A percentile compares a stretch with the other conserved stretches of the same genome.
Evolutionary conservation across 2,113 vertebrate genomes (phyloP).

Genomic region (Ondatra zibethicus): DNA sequence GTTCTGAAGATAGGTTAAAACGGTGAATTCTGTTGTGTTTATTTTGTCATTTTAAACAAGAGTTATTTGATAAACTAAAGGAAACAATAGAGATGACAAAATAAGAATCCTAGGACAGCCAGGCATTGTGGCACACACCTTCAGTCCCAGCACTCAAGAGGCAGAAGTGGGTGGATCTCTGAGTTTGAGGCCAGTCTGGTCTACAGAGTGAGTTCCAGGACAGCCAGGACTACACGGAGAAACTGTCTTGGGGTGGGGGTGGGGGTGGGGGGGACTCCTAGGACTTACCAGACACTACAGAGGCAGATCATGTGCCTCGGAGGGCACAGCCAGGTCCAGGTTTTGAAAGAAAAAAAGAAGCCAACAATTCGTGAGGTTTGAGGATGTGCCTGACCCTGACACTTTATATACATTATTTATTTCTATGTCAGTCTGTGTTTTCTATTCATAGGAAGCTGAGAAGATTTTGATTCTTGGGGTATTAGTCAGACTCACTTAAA

Average conservation of each 20-base stretch:
- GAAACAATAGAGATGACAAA: neutral
- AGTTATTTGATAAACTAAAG: neutral
- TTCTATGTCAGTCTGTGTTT: neutral
- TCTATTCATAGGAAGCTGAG: constrained; percentile 12
- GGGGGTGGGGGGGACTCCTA: neutral
- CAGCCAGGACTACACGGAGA: neutral
- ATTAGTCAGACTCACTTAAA: neutral
- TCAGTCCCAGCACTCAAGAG: neutral
- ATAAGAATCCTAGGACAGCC: neutral
- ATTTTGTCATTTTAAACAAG: constrained; percentile 29
- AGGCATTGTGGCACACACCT: neutral
- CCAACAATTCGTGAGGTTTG: constrained; percentile 1
- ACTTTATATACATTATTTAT: neutral
- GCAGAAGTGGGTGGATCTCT: neutral
- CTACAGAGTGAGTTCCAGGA: neutral
- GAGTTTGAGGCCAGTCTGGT: neutral
- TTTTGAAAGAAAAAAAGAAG: neutral
- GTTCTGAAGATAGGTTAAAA: neutral
- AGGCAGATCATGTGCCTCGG: neutral
- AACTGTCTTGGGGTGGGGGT: neutral
- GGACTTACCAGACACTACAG: neutral
- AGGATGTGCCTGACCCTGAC: neutral
- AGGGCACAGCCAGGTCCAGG: neutral
- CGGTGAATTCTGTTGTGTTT: neutral
- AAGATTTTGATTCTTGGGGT: neutral